Conservation (phyloP, 2,113 vertebrate genomes). For the Silurus glanis region DNA sequence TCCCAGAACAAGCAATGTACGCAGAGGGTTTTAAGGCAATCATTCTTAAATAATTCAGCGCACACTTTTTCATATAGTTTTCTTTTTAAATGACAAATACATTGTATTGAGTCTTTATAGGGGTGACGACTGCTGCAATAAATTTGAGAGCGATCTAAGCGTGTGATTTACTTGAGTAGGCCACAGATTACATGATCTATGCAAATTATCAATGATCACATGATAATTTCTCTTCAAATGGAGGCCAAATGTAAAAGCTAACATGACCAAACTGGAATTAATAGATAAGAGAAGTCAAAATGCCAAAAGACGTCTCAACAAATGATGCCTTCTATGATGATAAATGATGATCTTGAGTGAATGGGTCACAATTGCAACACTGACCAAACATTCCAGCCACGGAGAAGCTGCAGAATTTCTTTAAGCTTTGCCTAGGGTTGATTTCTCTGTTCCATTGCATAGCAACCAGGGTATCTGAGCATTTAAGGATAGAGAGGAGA, state of each 20-base stretch:
- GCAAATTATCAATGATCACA: not conserved
- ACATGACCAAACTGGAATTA: too few relatives aligned
- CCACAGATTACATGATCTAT: not conserved
- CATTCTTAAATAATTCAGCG: not conserved
- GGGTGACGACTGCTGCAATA: conserved; percentile 24
- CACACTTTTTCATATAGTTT: not conserved
- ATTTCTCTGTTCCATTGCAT: not conserved
- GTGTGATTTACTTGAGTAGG: not conserved
- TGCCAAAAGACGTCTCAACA: not conserved
- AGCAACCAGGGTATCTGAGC: not conserved
- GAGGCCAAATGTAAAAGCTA: not conserved
- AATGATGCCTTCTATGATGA: not conserved
- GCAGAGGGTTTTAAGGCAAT: not conserved
- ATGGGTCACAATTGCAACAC: not conserved
- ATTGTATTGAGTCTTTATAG: conserved; percentile 1
- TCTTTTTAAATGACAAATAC: not conserved
- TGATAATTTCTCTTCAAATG: not conserved
- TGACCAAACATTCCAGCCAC: not conserved
- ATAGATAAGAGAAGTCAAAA: not conserved
- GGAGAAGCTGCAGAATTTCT: conserved; percentile 2
- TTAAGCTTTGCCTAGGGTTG: not conserved
- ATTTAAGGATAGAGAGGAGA: not conserved
- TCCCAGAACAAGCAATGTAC: not conserved
- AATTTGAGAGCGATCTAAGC: conserved; percentile 13
- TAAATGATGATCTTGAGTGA: not conserved